These are phyloP conservation scores for Drosophila incognita DNA, from an alignment of 2,888 invertebrate species.

Conservation along the genomic window DNA sequence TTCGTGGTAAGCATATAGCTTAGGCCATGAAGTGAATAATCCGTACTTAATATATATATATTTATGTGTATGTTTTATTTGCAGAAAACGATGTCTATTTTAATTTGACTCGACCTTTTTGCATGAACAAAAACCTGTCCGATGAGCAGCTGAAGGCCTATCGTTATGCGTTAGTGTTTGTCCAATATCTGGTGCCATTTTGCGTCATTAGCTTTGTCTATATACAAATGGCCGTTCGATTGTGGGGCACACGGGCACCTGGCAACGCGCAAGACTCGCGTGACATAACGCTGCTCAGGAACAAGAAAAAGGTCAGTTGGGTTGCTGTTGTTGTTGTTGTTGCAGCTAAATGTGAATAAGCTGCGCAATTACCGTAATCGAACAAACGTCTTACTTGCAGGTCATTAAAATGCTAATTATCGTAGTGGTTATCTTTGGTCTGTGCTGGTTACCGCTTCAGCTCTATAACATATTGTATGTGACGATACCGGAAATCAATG, in stretches of 20 bases:
- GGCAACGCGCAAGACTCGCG: constrained; percentile 92
- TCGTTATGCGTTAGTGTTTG: constrained; percentile 86
- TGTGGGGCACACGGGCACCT: constrained; percentile 92
- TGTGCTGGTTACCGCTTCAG: constrained; percentile 94
- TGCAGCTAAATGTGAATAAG: not conserved
- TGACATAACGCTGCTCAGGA: constrained; percentile 92
- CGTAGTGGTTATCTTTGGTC: constrained; percentile 92
- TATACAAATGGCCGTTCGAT: constrained; percentile 90
- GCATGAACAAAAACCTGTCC: constrained; percentile 86
- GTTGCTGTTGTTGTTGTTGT: not conserved
- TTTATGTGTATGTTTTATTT: not conserved
- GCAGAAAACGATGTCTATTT: constrained; percentile 79
- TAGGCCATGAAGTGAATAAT: not conserved
- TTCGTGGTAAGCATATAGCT: constrained; percentile 74
- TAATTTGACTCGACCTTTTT: constrained; percentile 86
- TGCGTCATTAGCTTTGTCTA: constrained; percentile 93
- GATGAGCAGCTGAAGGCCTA: constrained; percentile 86
- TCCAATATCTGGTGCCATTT: constrained; percentile 92
- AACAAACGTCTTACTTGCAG: constrained; percentile 84
- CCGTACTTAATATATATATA: not conserved
- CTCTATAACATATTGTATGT: constrained; percentile 90
- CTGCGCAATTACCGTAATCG: not conserved
- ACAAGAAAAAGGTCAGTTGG: constrained; percentile 91
- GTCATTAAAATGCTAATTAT: constrained; percentile 95
- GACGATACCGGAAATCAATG: constrained; percentile 89